Conservation (phyloP, 2,888 invertebrate genomes). For the Acleris laterana region DNA sequence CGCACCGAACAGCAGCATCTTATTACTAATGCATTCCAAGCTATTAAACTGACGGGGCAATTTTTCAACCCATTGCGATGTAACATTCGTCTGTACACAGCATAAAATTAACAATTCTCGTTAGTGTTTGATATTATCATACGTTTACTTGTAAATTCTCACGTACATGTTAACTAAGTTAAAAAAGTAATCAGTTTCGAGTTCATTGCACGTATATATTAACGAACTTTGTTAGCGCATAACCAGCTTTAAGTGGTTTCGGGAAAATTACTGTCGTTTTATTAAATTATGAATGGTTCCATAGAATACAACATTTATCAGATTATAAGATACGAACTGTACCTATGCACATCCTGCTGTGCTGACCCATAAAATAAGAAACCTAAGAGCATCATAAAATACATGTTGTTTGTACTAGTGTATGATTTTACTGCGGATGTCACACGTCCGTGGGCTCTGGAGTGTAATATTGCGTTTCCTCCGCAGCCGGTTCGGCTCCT, state of each 20-base stretch:
- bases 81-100: slow-evolving; percentile 54
- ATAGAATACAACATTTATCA: too few relatives aligned
- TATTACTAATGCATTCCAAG: slow-evolving; percentile 31
- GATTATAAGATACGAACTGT: too few relatives aligned
- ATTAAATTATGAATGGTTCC: too few relatives aligned
- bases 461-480: slow-evolving; percentile 31
- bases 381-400: slow-evolving; percentile 2
- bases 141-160: too few relatives aligned
- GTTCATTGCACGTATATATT: too few relatives aligned
- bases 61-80: slow-evolving; percentile 45
- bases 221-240: too few relatives aligned
- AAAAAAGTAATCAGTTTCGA: slow-evolving; percentile 2
- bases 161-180: slow-evolving; percentile 10
- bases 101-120: slow-evolving; percentile 15
- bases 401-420: slow-evolving; percentile 1
- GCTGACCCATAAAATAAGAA: too few relatives aligned
- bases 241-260: too few relatives aligned
- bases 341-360: too few relatives aligned
- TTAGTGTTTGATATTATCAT: slow-evolving; percentile 15
- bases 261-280: too few relatives aligned
- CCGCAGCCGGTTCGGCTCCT: slow-evolving; percentile 14
- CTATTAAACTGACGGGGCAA: slow-evolving; percentile 49
- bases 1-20: neutral
- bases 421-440: slow-evolving; percentile 23
- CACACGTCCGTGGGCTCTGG: slow-evolving; percentile 14